A percentile compares a stretch with the other conserved stretches of the same genome.
phyloP scores from a whole-genome alignment of 2,113 vertebrate genomes.

The Lepus europaeus region DNA sequence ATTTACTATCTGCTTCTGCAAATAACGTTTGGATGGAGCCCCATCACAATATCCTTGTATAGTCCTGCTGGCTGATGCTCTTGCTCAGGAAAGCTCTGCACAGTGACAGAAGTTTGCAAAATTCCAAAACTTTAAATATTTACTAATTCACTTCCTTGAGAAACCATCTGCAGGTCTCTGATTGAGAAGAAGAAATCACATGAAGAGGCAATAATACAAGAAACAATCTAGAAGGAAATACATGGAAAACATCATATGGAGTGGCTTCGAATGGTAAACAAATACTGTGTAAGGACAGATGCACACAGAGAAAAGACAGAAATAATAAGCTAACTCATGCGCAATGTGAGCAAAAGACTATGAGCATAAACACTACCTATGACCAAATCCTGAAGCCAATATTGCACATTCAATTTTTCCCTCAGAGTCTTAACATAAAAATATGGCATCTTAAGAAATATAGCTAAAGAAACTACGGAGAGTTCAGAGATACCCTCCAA shows the following conservation, averaged over 20 bases:
- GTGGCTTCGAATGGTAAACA: not conserved
- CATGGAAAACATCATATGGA: not conserved
- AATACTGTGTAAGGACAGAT: not conserved
- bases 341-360: not conserved
- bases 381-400: not conserved
- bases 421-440: not conserved
- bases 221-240: not conserved
- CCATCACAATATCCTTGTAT: not conserved
- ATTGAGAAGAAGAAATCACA: not conserved
- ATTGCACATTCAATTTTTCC: not conserved
- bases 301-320: not conserved
- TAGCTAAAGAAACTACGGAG: not conserved
- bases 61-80: not conserved
- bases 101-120: not conserved
- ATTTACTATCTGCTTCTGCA: not conserved
- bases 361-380: not conserved
- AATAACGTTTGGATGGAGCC: conserved; percentile 1
- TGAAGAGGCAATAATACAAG: not conserved
- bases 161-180: not conserved
- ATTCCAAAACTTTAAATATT: not conserved
- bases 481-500: not conserved
- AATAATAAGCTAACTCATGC: not conserved
- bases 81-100: not conserved
- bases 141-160: not conserved
- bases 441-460: not conserved